Evolutionary conservation across 2,888 invertebrate genomes (phyloP), one percentile per base, ranked within the genome.

Genomic region (Linyphia triangularis): DNA sequence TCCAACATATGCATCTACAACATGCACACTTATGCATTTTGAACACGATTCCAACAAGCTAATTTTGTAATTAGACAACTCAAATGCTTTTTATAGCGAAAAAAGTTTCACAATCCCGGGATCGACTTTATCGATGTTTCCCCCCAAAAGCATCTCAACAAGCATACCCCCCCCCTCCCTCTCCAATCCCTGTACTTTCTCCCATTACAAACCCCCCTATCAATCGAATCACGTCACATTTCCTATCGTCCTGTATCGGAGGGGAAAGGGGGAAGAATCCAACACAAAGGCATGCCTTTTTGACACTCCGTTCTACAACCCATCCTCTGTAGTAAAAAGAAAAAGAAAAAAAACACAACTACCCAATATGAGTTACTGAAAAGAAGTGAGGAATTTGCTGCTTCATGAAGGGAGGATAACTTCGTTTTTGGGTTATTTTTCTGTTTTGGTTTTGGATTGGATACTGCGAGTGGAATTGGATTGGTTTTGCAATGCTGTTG

Each of bases 181-280:
- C 40, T 13, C 22, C 28, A 16, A 26, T 30, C 63, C 22, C 40
- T 30, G 5, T 26, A 22, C 72, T 72, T 26, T 72, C 72, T 82
- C 40, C 72, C 82, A 37, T 72, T 82, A 40, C 82, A 28, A 63
- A 37, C n/a, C 26, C n/a, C 37, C 16, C 40, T 63, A 57, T 72
- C 82, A 75, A 88, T 88, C 82, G 69, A 88, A 83, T 88, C 75
- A 82, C 28, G 75, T 69, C 88, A 83, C 57, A 88, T 88, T 88
- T 88, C 82, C 88, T 70, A 73, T 72, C 79, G 79, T 86, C 86
- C 86, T 73, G 79, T 86, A 86, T 79, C 86, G 72, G 28, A 43
- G 61, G 72, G 72, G 72, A 40, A n/a, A 10, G 13, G 22, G 59
- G 30, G 19, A 26, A 28, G 43, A 40, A 43, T 9, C 19, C 65